Percentiles rank a stretch among this genome's conserved stretches.
Conservation (phyloP, 2,797 vertebrate species). For the Odontamblyopus rebecca region DNA sequence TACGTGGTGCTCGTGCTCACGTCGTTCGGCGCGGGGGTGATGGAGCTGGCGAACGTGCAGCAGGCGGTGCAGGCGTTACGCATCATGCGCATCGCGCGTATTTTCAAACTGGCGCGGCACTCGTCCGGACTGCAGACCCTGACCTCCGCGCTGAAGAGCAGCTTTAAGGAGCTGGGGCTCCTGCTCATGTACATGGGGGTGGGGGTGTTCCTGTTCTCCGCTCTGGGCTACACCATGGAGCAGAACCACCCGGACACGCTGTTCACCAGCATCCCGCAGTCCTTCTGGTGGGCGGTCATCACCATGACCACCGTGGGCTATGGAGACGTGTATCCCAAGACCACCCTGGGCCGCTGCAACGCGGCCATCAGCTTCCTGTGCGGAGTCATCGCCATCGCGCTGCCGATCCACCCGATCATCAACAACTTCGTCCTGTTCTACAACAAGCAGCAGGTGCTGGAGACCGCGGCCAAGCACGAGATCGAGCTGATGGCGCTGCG, state of each 20-base stretch:
- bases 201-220: constrained; percentile 96
- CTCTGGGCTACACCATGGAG: constrained; percentile 96
- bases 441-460: constrained; percentile 95
- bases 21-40: constrained; percentile 86
- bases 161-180: constrained; percentile 93
- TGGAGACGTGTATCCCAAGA: constrained; percentile 97
- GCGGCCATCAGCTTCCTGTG: constrained; percentile 97
- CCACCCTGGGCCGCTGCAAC: constrained; percentile 92
- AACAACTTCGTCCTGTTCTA: constrained; percentile 98
- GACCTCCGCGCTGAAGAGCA: constrained; percentile 93
- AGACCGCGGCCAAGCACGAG: constrained; percentile 94
- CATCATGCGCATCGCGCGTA: constrained; percentile 94
- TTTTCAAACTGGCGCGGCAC: constrained; percentile 96
- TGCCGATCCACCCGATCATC: constrained; percentile 98
- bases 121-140: constrained; percentile 95
- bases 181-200: constrained; percentile 97
- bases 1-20: constrained; percentile 90
- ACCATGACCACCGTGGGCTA: constrained; percentile 99
- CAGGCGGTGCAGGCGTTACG: constrained; percentile 95
- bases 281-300: constrained; percentile 99
- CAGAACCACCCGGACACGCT: constrained; percentile 94
- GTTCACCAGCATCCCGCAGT: constrained; percentile 98
- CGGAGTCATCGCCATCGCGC: constrained; percentile 94
- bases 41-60: constrained; percentile 94
- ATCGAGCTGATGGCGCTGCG: constrained; percentile 93